Evolutionary conservation across 2,113 vertebrate species (phyloP), one percentile per base, ranked within the genome.

Genomic region (Calcarius ornatus): DNA sequence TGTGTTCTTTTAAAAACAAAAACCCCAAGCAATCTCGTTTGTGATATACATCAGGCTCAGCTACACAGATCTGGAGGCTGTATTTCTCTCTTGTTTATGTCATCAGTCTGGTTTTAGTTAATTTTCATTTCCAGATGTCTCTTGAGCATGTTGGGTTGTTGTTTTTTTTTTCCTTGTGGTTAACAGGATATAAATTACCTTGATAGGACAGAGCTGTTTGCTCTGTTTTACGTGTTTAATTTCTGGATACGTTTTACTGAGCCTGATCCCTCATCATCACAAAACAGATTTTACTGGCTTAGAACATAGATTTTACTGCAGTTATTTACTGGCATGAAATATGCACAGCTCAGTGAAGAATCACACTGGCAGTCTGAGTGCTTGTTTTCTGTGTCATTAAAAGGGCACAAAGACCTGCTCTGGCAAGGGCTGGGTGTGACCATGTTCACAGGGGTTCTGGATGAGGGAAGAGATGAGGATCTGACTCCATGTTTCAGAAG

Each of bases 101-200:
- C 1, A 4, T 92, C 88, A 89, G 53, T 51, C 90, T 96, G 65
- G 43, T 78, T 92, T 94, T 92, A 96, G 94, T 94, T 93, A 88
- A 94, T 97, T 94, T 95, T 94, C 64, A 75, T 54, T 93, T 92
- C 92, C 94, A 95, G 90, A 90, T 96, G 90, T 95, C 79, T 93
- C 51, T 75, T 73, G 60, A 68, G 76, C 42, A 25, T 53, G 53
- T 31, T 68, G 22, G 6, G 15, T 27, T 61, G 15, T 27, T 68
- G 19, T 1, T 27, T 53, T 57, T 40, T 38, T 92, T 69, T 50
- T 25, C 2, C 37, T 77, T 60, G 63, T 93, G 42, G 51, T 80
- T 94, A 96, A 51, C 56, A 50, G 64, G 43, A 48, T 71, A 93
- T 92, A 93, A 96, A 96, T 94, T 71, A 93, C 51, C 56, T 80